These are phyloP conservation scores for Troides aeacus DNA, from an alignment of 2,888 invertebrate genomes.

Conservation along the genomic window DNA sequence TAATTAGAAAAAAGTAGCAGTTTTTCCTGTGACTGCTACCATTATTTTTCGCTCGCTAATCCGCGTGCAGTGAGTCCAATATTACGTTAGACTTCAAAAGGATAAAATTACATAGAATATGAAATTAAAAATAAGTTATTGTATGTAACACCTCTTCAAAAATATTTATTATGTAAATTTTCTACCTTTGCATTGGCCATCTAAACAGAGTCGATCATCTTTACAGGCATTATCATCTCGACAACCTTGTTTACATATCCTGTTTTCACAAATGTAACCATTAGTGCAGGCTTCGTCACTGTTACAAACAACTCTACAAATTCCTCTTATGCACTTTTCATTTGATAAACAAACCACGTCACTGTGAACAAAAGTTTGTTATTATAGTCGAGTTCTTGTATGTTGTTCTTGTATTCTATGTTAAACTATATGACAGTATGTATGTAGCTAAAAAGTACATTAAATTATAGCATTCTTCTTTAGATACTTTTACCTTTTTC, in stretches of 20 bases:
- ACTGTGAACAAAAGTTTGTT: slow-evolving; percentile 66
- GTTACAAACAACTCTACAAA: slow-evolving; percentile 92
- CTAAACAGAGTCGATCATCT: slow-evolving; percentile 87
- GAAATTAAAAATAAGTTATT: too few species aligned
- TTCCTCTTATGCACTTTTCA: slow-evolving; percentile 90
- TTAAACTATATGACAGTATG: neutral
- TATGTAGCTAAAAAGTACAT: neutral
- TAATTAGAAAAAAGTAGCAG: too few species aligned
- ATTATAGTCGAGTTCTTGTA: neutral
- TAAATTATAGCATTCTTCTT: too few species aligned
- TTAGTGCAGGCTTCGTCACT: slow-evolving; percentile 89
- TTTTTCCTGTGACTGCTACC: too few species aligned
- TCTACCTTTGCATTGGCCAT: slow-evolving; percentile 88
- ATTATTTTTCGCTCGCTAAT: too few species aligned
- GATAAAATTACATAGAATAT: too few species aligned
- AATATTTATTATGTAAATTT: slow-evolving; percentile 2
- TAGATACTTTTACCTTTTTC: too few species aligned
- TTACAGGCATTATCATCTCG: slow-evolving; percentile 90
- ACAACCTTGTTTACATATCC: slow-evolving; percentile 92
- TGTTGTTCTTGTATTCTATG: too few species aligned
- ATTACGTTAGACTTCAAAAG: too few species aligned
- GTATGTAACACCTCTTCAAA: neutral
- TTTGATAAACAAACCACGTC: slow-evolving; percentile 91
- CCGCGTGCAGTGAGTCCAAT: too few species aligned
- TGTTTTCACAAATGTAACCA: slow-evolving; percentile 92